phyloP scores from a whole-genome alignment of 2,888 invertebrate genomes.

The Parapristionchus giblindavisi region DNA sequence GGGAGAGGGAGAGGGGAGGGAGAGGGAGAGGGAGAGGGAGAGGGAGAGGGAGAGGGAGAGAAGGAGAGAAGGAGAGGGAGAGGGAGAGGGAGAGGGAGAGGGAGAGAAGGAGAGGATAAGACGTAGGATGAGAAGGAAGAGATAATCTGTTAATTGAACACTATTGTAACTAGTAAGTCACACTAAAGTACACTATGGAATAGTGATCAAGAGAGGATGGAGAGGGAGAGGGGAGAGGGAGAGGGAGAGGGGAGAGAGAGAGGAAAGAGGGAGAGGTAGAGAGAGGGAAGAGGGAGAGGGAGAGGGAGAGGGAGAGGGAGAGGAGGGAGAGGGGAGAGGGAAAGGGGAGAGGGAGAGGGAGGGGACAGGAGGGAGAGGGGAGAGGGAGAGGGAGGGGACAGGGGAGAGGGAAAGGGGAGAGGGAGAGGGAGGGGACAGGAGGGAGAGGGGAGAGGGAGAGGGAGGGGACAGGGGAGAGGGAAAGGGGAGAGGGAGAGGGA shows the following conservation, averaged over 20 bases:
- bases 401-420: constrained; percentile 19
- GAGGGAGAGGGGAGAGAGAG: too few species aligned
- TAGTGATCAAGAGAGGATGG: not conserved
- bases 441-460: too few species aligned
- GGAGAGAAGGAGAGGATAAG: not conserved
- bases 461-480: too few species aligned
- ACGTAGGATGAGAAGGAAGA: not conserved
- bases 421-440: not conserved
- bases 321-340: too few species aligned
- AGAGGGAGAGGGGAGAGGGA: too few species aligned
- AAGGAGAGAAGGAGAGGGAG: constrained; percentile 2
- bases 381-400: constrained; percentile 16
- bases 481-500: too few species aligned
- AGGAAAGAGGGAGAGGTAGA: not conserved
- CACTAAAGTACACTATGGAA: too few species aligned
- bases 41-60: not conserved
- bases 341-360: too few species aligned
- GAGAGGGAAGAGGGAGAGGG: not conserved
- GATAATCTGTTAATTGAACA: too few species aligned
- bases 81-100: constrained; percentile 13
- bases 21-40: not conserved
- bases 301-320: constrained; percentile 17
- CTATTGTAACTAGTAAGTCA: too few species aligned
- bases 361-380: too few species aligned
- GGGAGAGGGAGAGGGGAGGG: not conserved